Percentiles rank a stretch among this genome's conserved stretches.
These are phyloP conservation scores for Gymnodraco acuticeps DNA, from an alignment of 2,797 vertebrate genomes.

Conservation along the genomic window DNA sequence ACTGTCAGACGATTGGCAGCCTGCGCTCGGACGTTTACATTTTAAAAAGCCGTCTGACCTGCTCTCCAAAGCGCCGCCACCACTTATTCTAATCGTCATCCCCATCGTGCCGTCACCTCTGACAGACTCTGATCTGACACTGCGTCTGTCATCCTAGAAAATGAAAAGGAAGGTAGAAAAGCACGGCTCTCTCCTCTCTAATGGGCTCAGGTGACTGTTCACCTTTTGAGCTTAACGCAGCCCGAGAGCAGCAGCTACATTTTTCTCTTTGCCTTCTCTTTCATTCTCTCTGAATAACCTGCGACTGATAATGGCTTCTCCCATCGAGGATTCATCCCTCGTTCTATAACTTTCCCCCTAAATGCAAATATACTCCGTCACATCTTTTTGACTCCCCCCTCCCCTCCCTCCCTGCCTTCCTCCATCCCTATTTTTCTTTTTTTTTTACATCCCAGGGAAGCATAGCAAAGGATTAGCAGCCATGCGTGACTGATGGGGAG, in stretches of 20 bases:
- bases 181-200: slow-evolving; percentile 56
- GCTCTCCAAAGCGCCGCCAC: slow-evolving; percentile 17
- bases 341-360: slow-evolving; percentile 61
- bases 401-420: slow-evolving; percentile 12
- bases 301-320: slow-evolving; percentile 64
- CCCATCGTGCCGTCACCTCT: slow-evolving; percentile 29
- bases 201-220: slow-evolving; percentile 68
- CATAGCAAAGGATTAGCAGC: slow-evolving; percentile 81
- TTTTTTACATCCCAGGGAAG: slow-evolving; percentile 46
- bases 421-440: neutral
- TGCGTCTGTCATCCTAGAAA: slow-evolving; percentile 59
- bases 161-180: slow-evolving; percentile 32
- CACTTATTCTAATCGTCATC: slow-evolving; percentile 35
- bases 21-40: slow-evolving; percentile 37
- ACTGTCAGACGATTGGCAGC: slow-evolving; percentile 39
- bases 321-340: slow-evolving; percentile 71
- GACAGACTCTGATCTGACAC: slow-evolving; percentile 68
- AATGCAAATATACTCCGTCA: slow-evolving; percentile 80
- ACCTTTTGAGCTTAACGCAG: slow-evolving; percentile 72
- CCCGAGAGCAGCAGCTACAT: slow-evolving; percentile 60
- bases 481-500: slow-evolving; percentile 81
- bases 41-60: slow-evolving; percentile 42
- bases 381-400: slow-evolving; percentile 70
- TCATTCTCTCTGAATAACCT: slow-evolving; percentile 36
- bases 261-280: slow-evolving; percentile 32